A percentile compares a stretch with the other conserved stretches of the same genome.
Conservation (phyloP, 2,113 vertebrate species). For the Oreochromis tanganicae region DNA sequence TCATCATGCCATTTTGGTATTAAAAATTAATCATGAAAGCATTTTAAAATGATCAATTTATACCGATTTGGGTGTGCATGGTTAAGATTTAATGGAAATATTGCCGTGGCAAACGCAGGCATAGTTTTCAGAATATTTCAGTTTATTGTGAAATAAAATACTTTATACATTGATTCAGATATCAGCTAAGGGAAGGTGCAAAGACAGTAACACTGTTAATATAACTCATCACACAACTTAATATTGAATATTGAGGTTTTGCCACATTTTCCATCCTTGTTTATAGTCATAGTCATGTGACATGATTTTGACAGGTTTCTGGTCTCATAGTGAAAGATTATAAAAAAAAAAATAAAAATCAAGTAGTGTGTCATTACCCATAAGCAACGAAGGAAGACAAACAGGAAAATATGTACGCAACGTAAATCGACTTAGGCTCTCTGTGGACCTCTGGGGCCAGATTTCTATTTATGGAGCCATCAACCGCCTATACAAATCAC, state of each 20-base stretch:
- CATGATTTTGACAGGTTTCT: background rate
- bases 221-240: background rate
- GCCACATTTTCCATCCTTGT: background rate
- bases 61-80: background rate
- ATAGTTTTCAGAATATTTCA: background rate
- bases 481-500: background rate
- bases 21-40: background rate
- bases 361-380: background rate
- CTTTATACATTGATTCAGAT: background rate
- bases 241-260: background rate
- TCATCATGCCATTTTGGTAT: background rate
- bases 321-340: background rate
- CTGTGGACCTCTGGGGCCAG: background rate
- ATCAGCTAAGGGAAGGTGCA: background rate
- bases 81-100: background rate
- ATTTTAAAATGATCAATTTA: background rate
- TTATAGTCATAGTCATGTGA: background rate
- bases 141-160: background rate
- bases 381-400: background rate
- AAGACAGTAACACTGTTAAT: background rate
- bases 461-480: background rate
- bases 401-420: background rate
- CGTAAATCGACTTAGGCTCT: background rate
- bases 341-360: background rate
- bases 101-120: background rate